Conservation (phyloP, 2,113 vertebrate genomes). For the Prionailurus bengalensis region DNA sequence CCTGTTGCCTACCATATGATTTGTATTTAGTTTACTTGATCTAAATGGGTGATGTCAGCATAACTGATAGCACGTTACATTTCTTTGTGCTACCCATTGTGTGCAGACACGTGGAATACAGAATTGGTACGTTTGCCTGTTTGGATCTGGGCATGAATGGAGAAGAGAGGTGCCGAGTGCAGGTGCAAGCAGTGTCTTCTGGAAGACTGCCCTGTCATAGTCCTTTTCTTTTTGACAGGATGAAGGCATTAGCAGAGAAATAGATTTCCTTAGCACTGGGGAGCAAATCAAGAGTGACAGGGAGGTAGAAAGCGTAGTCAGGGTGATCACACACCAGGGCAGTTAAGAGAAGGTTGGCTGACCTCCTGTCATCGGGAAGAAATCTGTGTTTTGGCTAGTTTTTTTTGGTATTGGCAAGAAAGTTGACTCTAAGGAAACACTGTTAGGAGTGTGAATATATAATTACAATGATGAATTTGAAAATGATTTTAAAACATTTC, state of each 20-base stretch:
- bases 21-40: neutral
- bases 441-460: neutral
- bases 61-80: neutral
- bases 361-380: neutral
- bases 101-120: neutral
- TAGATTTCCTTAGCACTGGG: neutral
- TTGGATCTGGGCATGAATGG: neutral
- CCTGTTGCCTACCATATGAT: neutral
- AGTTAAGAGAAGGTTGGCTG: neutral
- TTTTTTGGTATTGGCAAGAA: conserved; percentile 1
- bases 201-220: neutral
- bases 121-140: neutral
- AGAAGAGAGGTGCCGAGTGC: neutral
- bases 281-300: neutral
- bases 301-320: neutral
- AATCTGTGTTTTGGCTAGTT: neutral
- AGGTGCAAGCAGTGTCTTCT: neutral
- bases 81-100: neutral
- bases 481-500: conserved; percentile 20
- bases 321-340: neutral
- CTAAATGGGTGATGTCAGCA: neutral
- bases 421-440: neutral
- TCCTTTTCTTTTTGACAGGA: conserved; percentile 7
- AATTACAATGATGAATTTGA: neutral
- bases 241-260: neutral